Evolutionary conservation across 2,113 vertebrate genomes (phyloP), one percentile per base, ranked within the genome.

Genomic region (Spermophilus dauricus): DNA sequence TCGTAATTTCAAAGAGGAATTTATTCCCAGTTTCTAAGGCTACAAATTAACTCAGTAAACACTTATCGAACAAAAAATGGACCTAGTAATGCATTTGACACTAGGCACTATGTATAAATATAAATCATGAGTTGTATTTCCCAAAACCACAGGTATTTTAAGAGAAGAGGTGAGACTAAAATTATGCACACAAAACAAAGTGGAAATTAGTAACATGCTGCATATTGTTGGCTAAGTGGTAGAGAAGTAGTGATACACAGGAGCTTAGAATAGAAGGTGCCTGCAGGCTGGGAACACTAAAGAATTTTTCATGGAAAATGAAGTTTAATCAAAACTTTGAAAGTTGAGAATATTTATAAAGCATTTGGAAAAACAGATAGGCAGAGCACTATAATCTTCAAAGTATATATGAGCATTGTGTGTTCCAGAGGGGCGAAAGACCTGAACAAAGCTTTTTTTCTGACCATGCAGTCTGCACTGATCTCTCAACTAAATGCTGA

Each of bases 401-500:
- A 93, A 84, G 53, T 42, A 30, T 39, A 26, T 39, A n/a, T 63
- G 63, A 96, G 45, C 58, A 51, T 4, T 22, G 5, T 48, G 9
- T 85, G 48, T 93, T 91, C 61, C 56, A 75, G 63, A 91, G 58
- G 53, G 93, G 9, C 22, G 6, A 84, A 76, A 78, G 32, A 89
- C 75, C 1, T 48, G 81, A 56, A 70, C 45, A 86, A 90, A 80
- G 37, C 18, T 45, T 80, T 51, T 51, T 82, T 90, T 72, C 61
- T 78, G 58, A 96, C 58, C 72, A 96, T 73, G 81, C 20, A 69
- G 30, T 70, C 51, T 42, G 34, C 30, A 81, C 61, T 51, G 58
- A 86, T 95, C 76, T 82, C 76, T 85, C 53, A 77, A 83, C 73
- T 67, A 83, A 96, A 94, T 94, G 26, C 61, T 94, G 90, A 69